Evolutionary conservation across 2,888 invertebrate species (phyloP), one percentile per base, ranked within the genome.

Genomic region (Hydriomena furcata): DNA sequence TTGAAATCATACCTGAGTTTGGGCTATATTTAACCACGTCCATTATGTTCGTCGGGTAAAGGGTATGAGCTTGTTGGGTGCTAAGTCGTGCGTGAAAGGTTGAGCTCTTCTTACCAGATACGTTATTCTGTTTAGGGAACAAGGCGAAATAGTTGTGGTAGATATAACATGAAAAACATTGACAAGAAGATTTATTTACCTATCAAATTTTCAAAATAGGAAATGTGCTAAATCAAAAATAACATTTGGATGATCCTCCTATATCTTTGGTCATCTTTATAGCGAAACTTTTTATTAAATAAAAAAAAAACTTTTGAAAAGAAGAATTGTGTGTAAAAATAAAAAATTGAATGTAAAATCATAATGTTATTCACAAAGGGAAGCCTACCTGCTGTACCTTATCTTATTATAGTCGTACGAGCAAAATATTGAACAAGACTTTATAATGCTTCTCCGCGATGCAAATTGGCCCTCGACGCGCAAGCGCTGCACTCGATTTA

Each of bases 391-490:
- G n/a, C n/a, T 71, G 65, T 71, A 53, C 68, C 66, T 71, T 67
- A 61, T 63, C 55, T 38, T 37, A 35, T 49, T 50, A 46, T 40
- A 57, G 65, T 64, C 66, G 72, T 73, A 70, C 31, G 31, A 41
- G 35, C 30, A 24, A 73, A 71, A 71, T 73, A 74, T 74, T 65
- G 72, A 73, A 52, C 50, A 61, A 60, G 62, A 57, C 21, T 24
- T 30, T 8, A 31, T 36, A 52, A 42, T 47, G 47, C 44, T 35
- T 31, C 63, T 64, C 61, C 57, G 54, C 64, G 61, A 69, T 73
- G 72, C 72, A 76, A 75, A 76, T 76, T 73, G 75, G 67, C 68
- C 66, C 66, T 63, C 31, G 61, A 47, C 32, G 35, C 58, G 52
- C 66, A 50, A 53, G 56, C 43, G 55, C 53, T 60, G 65, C 71